These are phyloP conservation scores for Tapera naevia DNA, from an alignment of 2,797 vertebrate species.

Conservation along the genomic window DNA sequence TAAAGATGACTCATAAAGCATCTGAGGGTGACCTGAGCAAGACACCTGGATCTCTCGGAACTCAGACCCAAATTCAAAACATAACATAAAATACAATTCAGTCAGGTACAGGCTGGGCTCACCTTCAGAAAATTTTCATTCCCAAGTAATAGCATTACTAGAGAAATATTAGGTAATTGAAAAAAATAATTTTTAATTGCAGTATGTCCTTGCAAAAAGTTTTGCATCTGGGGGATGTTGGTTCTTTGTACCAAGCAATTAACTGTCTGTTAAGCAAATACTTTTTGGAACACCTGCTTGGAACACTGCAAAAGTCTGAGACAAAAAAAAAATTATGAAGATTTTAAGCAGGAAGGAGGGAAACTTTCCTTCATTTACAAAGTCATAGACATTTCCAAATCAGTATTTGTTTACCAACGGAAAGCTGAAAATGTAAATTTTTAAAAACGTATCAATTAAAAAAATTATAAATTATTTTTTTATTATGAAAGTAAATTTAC, in stretches of 20 bases:
- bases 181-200: background rate
- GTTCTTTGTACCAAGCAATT: background rate
- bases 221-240: background rate
- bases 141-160: background rate
- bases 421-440: background rate
- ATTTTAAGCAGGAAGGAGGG: background rate
- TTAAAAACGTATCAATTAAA: background rate
- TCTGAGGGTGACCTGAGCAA: background rate
- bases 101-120: background rate
- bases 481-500: background rate
- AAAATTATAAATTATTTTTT: background rate
- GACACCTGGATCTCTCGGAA: background rate
- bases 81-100: background rate
- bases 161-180: background rate
- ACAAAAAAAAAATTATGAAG: background rate
- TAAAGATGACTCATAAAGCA: background rate
- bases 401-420: background rate
- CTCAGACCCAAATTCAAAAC: background rate
- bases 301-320: background rate
- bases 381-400: background rate
- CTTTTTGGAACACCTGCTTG: background rate
- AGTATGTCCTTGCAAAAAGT: background rate
- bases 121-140: background rate
- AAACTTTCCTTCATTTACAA: background rate
- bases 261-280: background rate